Conservation (phyloP, 2,113 vertebrate species). For the Podarcis cretensis region DNA sequence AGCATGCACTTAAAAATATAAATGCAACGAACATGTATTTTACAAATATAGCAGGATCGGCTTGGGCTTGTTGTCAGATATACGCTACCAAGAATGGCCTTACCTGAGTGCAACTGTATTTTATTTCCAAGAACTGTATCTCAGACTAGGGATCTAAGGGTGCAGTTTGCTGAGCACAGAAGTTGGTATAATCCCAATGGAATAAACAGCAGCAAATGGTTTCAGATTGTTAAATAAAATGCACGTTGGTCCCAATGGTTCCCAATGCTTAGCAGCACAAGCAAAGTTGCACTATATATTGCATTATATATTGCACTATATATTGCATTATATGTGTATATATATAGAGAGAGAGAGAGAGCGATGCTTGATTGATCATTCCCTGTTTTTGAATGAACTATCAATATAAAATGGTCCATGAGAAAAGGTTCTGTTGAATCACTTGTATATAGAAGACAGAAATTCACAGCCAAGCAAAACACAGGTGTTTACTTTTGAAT, state of each 20-base stretch:
- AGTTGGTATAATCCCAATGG: no score
- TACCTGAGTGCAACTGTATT: neutral
- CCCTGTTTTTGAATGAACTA: neutral
- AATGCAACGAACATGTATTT: neutral
- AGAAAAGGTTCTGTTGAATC: conserved; percentile 52
- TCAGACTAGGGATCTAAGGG: neutral
- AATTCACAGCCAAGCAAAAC: conserved; percentile 59
- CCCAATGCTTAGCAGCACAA: no score
- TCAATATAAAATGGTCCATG: neutral
- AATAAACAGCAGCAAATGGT: neutral
- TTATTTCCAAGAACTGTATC: neutral
- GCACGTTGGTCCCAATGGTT: neutral
- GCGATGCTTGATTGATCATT: neutral
- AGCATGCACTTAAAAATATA: neutral
- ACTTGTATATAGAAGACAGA: conserved; percentile 64
- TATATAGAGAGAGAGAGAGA: no score
- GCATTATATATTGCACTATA: no score
- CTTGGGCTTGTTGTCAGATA: neutral
- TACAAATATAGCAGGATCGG: neutral
- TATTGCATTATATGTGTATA: no score
- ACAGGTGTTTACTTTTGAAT: conserved; percentile 61
- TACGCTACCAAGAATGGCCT: neutral
- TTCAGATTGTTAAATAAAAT: neutral
- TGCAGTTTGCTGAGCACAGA: neutral
- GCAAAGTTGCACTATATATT: neutral